These are phyloP conservation scores for Holacanthella duospinosa DNA, from an alignment of 2,888 invertebrate species.

Conservation along the genomic window DNA sequence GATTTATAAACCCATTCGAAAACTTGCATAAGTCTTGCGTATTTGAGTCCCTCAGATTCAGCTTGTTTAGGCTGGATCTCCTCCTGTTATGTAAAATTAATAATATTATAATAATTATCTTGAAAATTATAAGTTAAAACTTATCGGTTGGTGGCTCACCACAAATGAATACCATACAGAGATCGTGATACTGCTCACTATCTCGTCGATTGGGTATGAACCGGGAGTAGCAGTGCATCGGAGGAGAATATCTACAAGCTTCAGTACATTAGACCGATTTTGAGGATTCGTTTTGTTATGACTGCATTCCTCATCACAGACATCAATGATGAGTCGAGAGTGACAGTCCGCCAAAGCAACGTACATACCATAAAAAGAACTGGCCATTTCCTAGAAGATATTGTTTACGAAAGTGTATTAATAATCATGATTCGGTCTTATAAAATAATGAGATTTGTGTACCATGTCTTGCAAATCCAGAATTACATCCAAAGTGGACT, in stretches of 20 bases:
- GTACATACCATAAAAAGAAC: slow-evolving; percentile 33
- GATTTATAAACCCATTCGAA: slow-evolving; percentile 36
- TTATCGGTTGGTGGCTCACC: slow-evolving; percentile 16
- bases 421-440: background rate
- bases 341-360: slow-evolving; percentile 34
- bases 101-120: too few relatives aligned
- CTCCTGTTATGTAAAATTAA: slow-evolving; percentile 19
- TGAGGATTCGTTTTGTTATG: slow-evolving; percentile 22
- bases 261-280: slow-evolving; percentile 26
- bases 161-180: slow-evolving; percentile 36
- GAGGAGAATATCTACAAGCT: slow-evolving; percentile 28
- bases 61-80: slow-evolving; percentile 30
- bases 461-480: slow-evolving; percentile 30
- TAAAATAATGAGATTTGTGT: slow-evolving; percentile 3
- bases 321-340: slow-evolving; percentile 30
- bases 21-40: slow-evolving; percentile 32
- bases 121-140: too few relatives aligned
- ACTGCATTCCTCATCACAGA: slow-evolving; percentile 28
- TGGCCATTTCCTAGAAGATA: slow-evolving; percentile 29
- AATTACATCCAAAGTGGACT: slow-evolving; percentile 25
- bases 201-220: slow-evolving; percentile 32
- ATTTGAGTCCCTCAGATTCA: slow-evolving; percentile 26
- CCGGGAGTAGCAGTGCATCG: slow-evolving; percentile 33
- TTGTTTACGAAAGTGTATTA: background rate
- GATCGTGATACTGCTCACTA: slow-evolving; percentile 33